Percentiles rank a stretch among this genome's conserved stretches.
These are phyloP conservation scores for Sycobia sp. DNA, from an alignment of 1,140 invertebrate species.

Conservation along the genomic window DNA sequence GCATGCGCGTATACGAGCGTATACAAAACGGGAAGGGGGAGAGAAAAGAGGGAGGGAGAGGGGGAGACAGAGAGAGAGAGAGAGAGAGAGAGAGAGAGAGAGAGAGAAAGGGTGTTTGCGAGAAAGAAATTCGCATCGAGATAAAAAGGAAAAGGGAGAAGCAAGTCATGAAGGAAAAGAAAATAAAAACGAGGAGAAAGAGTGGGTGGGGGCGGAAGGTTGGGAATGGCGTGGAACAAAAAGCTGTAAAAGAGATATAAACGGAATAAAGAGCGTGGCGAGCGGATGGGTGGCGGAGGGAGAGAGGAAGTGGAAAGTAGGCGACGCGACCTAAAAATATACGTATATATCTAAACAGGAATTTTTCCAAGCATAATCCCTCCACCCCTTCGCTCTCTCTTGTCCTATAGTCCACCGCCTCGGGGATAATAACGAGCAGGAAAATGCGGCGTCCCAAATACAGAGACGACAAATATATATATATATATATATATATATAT, in stretches of 20 bases:
- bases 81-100: background rate
- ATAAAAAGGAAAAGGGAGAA: background rate
- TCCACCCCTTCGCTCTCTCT: no score
- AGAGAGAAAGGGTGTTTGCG: background rate
- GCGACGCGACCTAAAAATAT: conserved; percentile 9
- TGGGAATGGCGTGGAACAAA: conserved; percentile 1
- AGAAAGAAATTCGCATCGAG: background rate
- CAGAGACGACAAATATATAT: no score
- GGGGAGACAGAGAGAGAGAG: no score
- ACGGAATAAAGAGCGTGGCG: background rate
- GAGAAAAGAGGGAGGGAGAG: background rate
- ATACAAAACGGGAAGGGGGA: background rate
- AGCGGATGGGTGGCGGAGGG: no score
- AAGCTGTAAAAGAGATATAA: conserved; percentile 9
- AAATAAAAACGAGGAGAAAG: background rate
- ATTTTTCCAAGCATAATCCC: background rate
- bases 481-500: no score
- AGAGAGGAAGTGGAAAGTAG: background rate
- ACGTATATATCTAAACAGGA: conserved; percentile 14
- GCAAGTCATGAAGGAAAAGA: background rate
- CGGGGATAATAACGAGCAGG: background rate
- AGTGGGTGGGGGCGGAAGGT: background rate
- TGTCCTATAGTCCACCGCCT: no score
- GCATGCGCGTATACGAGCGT: background rate
- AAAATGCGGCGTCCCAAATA: background rate